A percentile compares a stretch with the other conserved stretches of the same genome.
Conservation (phyloP, 2,797 vertebrate genomes). For the Cottoperca gobio region DNA sequence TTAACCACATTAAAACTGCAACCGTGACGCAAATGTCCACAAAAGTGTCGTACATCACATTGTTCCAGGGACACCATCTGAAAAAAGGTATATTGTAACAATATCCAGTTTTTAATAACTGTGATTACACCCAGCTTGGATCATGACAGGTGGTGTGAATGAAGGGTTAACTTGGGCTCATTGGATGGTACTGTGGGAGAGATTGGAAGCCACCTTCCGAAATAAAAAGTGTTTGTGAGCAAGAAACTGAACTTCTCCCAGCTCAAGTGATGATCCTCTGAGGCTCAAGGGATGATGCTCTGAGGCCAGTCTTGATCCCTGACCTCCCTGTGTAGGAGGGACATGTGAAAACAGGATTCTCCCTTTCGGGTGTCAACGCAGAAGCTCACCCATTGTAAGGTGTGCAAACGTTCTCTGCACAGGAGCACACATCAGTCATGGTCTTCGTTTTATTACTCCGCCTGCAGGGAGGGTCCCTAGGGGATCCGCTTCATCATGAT, state of each 20-base stretch:
- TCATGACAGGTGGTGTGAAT: too few relatives aligned
- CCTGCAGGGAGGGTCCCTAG: constrained; percentile 36
- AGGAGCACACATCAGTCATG: constrained; percentile 42
- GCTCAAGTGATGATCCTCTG: constrained; percentile 1
- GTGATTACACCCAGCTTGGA: too few relatives aligned
- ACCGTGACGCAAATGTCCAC: too few relatives aligned
- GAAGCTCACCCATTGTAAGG: constrained; percentile 6
- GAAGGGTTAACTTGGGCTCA: too few relatives aligned
- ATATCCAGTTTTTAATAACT: too few relatives aligned
- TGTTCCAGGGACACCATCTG: too few relatives aligned
- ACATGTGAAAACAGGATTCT: constrained; percentile 26
- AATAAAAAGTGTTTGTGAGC: background rate
- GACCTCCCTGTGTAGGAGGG: constrained; percentile 19
- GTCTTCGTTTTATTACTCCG: constrained; percentile 46
- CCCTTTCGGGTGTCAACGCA: background rate
- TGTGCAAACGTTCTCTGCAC: constrained; percentile 34
- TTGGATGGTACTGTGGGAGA: too few relatives aligned
- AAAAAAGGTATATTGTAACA: too few relatives aligned
- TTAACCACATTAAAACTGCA: too few relatives aligned
- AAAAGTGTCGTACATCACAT: too few relatives aligned
- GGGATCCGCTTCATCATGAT: constrained; percentile 53
- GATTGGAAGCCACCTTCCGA: too few relatives aligned
- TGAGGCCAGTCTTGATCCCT: constrained; percentile 17
- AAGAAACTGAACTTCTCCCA: background rate
- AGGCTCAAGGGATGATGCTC: background rate